A percentile compares a stretch with the other conserved stretches of the same genome.
Conservation (phyloP, 2,888 invertebrate genomes). For the Melipona beecheii region DNA sequence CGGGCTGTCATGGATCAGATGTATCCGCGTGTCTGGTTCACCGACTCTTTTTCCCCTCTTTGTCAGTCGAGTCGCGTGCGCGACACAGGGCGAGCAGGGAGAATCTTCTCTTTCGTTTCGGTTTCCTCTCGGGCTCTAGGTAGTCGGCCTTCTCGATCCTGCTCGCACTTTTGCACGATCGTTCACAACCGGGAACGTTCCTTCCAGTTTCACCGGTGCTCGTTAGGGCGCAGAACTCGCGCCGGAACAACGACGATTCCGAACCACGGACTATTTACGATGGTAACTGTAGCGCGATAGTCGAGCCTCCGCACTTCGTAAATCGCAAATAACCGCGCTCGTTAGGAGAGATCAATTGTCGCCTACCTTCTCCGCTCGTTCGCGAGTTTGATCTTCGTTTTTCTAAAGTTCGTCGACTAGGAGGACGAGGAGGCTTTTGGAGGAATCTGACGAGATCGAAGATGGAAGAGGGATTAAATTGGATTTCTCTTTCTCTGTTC, state of each 20-base stretch:
- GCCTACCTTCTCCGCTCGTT: no score
- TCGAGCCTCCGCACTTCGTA: slow-evolving; percentile 45
- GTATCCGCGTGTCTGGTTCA: slow-evolving; percentile 37
- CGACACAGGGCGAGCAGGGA: slow-evolving; percentile 23
- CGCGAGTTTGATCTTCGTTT: not conserved
- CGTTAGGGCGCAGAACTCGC: slow-evolving; percentile 41
- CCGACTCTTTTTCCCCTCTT: slow-evolving; percentile 39
- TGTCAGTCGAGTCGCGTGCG: slow-evolving; percentile 45
- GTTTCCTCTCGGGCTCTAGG: not conserved
- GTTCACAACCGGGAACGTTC: slow-evolving; percentile 7
- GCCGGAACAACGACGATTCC: slow-evolving; percentile 50
- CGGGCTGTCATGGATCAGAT: slow-evolving; percentile 43
- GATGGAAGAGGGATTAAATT: not conserved
- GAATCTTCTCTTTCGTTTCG: not conserved
- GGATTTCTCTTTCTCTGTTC: no score
- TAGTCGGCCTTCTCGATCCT: slow-evolving; percentile 12
- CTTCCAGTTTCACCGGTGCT: slow-evolving; percentile 41
- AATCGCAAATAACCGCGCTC: slow-evolving; percentile 44
- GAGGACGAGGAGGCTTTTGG: not conserved
- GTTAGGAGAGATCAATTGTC: slow-evolving; percentile 35
- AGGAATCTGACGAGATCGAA: not conserved
- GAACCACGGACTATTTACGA: slow-evolving; percentile 44
- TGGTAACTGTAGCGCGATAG: slow-evolving; percentile 18
- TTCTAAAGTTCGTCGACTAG: not conserved
- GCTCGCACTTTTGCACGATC: slow-evolving; percentile 6